Percentiles rank a stretch among this genome's conserved stretches.
phyloP scores from a whole-genome alignment of 2,888 invertebrate species.

The Psococerastis gibbosa region DNA sequence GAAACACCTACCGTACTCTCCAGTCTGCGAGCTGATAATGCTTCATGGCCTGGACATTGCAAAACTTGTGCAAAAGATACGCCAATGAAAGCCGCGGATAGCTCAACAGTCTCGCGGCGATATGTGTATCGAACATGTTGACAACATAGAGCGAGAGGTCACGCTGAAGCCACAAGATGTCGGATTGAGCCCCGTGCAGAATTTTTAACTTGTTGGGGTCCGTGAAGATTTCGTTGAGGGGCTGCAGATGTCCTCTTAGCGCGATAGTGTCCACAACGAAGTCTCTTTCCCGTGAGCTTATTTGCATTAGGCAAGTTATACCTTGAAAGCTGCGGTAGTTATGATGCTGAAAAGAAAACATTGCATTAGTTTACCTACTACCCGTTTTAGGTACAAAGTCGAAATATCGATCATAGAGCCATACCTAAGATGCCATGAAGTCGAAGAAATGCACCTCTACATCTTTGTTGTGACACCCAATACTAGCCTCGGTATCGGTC shows the following conservation, averaged over 20 bases:
- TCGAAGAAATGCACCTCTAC: too few species aligned
- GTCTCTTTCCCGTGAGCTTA: constrained; percentile 63
- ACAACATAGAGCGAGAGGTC: constrained; percentile 91
- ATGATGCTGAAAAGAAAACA: constrained; percentile 44
- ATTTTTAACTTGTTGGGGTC: constrained; percentile 78
- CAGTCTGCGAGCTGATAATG: constrained; percentile 88
- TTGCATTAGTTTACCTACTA: too few species aligned
- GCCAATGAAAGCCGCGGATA: constrained; percentile 54
- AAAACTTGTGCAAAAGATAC: constrained; percentile 58
- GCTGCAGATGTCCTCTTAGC: constrained; percentile 60
- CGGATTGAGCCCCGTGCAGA: constrained; percentile 78
- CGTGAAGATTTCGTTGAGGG: constrained; percentile 77
- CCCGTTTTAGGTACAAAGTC: too few species aligned
- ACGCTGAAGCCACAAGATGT: constrained; percentile 85
- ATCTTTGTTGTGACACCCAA: too few species aligned
- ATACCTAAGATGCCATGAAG: too few species aligned
- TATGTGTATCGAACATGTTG: constrained; percentile 91
- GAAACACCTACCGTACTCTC: constrained; percentile 55
- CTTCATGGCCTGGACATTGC: constrained; percentile 65
- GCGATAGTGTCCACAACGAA: constrained; percentile 77
- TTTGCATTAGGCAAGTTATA: constrained; percentile 88
- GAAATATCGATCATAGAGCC: too few species aligned
- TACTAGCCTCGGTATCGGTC: too few species aligned
- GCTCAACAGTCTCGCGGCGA: constrained; percentile 58
- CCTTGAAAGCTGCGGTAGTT: constrained; percentile 83